A percentile compares a stretch with the other conserved stretches of the same genome.
Evolutionary conservation across 2,113 vertebrate genomes (phyloP).

Genomic region (Oreochromis tanganicae): DNA sequence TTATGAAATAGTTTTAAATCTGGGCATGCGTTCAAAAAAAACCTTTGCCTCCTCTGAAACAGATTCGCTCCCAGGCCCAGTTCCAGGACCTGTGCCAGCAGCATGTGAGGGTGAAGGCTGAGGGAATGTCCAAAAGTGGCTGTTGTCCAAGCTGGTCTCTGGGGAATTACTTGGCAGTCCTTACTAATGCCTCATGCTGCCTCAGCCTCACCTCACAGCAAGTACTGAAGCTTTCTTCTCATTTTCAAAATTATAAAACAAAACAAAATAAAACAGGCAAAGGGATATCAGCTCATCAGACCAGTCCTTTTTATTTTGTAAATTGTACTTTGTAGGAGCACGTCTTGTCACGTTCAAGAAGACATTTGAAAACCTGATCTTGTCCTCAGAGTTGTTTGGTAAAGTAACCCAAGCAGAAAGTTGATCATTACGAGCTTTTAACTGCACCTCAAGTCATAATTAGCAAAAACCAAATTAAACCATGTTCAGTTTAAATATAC

Average conservation of each 20-base stretch:
- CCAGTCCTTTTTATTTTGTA: background rate
- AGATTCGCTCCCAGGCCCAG: constrained; percentile 87
- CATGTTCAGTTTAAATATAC: background rate
- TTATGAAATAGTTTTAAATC: background rate
- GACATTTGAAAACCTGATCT: background rate
- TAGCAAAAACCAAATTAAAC: background rate
- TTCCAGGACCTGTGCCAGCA: constrained; percentile 89
- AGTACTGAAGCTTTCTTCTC: constrained; percentile 9
- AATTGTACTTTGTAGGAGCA: background rate
- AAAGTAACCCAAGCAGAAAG: background rate
- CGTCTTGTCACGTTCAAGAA: background rate
- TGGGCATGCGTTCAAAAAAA: constrained; percentile 17
- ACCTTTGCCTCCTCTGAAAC: constrained; percentile 37
- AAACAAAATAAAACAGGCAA: background rate
- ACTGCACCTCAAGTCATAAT: background rate
- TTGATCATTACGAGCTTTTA: background rate
- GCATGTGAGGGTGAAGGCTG: constrained; percentile 45
- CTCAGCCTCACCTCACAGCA: constrained; percentile 85
- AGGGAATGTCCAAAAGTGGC: constrained; percentile 58
- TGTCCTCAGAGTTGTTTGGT: background rate
- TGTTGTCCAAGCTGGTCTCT: constrained; percentile 98
- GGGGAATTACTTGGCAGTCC: constrained; percentile 90
- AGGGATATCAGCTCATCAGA: background rate
- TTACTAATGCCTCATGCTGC: constrained; percentile 89
- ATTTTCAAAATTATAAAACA: background rate